Percentiles rank a stretch among this genome's conserved stretches.
Conservation (phyloP, 2,888 invertebrate species). For the Encarsia formosa region DNA sequence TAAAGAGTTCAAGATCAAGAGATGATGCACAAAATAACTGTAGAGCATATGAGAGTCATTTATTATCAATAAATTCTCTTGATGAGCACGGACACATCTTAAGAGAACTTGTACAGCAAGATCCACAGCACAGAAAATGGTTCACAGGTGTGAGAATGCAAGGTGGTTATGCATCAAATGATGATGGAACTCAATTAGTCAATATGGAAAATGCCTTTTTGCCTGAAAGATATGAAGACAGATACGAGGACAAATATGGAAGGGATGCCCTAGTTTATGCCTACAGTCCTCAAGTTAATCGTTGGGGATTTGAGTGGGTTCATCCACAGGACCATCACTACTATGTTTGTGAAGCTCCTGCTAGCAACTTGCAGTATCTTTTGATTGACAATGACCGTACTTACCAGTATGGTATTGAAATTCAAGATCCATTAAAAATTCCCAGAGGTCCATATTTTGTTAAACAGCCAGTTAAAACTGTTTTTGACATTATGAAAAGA, state of each 20-base stretch:
- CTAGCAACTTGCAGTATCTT: slow-evolving; percentile 67
- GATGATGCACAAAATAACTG: slow-evolving; percentile 81
- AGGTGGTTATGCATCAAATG: slow-evolving; percentile 77
- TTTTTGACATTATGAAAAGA: slow-evolving; percentile 75
- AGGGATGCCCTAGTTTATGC: slow-evolving; percentile 77
- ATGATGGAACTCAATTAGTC: slow-evolving; percentile 75
- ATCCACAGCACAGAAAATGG: slow-evolving; percentile 84
- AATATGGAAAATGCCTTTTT: slow-evolving; percentile 81
- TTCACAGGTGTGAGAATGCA: slow-evolving; percentile 77
- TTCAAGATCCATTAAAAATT: slow-evolving; percentile 74
- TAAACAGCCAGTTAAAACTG: slow-evolving; percentile 76
- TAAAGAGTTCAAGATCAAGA: slow-evolving; percentile 78
- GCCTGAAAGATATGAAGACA: slow-evolving; percentile 56
- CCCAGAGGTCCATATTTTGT: slow-evolving; percentile 87
- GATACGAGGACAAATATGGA: slow-evolving; percentile 53
- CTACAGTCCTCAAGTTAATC: slow-evolving; percentile 54
- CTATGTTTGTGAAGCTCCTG: slow-evolving; percentile 85
- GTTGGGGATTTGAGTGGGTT: slow-evolving; percentile 82
- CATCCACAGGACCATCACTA: slow-evolving; percentile 71
- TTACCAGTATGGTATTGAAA: slow-evolving; percentile 81
- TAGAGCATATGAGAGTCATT: slow-evolving; percentile 74
- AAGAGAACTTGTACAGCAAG: slow-evolving; percentile 73
- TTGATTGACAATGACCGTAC: slow-evolving; percentile 72
- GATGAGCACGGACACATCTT: slow-evolving; percentile 87
- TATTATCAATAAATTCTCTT: slow-evolving; percentile 72